phyloP scores from a whole-genome alignment of 1,140 invertebrate genomes.

The Maniola jurtina region DNA sequence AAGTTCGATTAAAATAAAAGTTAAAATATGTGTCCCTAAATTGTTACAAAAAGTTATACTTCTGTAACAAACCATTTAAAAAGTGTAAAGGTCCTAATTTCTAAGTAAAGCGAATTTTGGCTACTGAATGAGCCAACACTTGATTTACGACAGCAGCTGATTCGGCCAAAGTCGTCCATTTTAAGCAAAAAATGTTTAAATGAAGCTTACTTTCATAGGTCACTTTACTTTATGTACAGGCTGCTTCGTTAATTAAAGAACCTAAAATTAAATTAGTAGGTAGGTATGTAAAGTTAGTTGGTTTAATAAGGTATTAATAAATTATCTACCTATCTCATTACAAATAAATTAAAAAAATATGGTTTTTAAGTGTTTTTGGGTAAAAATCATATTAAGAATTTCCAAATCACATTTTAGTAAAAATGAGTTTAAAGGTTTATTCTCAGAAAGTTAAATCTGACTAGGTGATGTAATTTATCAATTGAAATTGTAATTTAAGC shows the following conservation, averaged over 20 bases:
- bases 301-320: too few species aligned
- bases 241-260: neutral
- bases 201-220: slow-evolving; percentile 57
- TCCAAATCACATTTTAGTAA: too few species aligned
- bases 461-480: too few species aligned
- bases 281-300: too few species aligned
- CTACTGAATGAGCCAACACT: slow-evolving; percentile 40
- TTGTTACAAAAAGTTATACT: neutral
- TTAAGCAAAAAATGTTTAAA: slow-evolving; percentile 37
- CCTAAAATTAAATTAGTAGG: too few species aligned
- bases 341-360: too few species aligned
- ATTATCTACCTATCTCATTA: too few species aligned
- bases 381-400: too few species aligned
- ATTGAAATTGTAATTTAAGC: too few species aligned
- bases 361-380: too few species aligned
- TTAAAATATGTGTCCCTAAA: neutral
- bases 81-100: slow-evolving; percentile 15
- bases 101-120: slow-evolving; percentile 30
- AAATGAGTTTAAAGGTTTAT: too few species aligned
- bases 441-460: too few species aligned
- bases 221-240: slow-evolving; percentile 30
- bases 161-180: slow-evolving; percentile 22
- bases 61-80: slow-evolving; percentile 13
- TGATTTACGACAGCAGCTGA: slow-evolving; percentile 60
- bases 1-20: neutral